These are phyloP conservation scores for Gnathonemus longibarbis DNA, from an alignment of 2,113 vertebrate genomes.

Conservation along the genomic window DNA sequence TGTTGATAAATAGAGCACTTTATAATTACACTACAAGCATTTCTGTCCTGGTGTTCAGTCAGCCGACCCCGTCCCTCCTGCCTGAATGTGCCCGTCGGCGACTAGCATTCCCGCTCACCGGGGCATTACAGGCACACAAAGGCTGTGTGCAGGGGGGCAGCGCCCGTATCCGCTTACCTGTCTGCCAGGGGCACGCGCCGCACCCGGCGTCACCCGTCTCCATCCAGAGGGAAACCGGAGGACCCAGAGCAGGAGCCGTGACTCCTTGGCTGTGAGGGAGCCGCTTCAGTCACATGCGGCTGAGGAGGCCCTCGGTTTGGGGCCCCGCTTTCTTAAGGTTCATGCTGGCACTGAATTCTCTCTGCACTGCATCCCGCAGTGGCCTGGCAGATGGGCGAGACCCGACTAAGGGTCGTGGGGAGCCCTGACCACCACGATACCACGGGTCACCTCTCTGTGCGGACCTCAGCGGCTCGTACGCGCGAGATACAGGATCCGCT, in stretches of 20 bases:
- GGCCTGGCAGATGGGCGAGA: not conserved
- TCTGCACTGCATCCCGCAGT: not conserved
- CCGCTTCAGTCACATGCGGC: not conserved
- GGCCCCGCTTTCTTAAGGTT: not conserved
- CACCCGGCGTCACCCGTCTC: not conserved
- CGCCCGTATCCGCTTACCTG: not conserved
- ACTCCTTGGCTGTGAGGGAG: not conserved
- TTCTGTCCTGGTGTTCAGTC: not conserved
- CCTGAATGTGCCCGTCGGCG: not conserved
- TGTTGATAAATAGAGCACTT: not conserved
- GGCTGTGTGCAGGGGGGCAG: not conserved
- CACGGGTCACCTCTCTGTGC: not conserved
- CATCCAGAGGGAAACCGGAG: not conserved
- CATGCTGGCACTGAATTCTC: not conserved
- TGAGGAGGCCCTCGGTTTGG: not conserved
- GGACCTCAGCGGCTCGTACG: not conserved
- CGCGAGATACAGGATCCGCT: not conserved
- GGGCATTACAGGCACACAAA: not conserved
- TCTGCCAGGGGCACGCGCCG: not conserved
- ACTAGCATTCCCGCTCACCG: not conserved
- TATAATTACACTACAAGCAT: not conserved
- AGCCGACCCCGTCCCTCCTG: not conserved
- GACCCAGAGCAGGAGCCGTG: not conserved
- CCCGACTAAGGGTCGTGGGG: not conserved
- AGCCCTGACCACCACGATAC: not conserved